Evolutionary conservation across 2,113 vertebrate species (phyloP), one percentile per base, ranked within the genome.

Genomic region (Phasianus colchicus): DNA sequence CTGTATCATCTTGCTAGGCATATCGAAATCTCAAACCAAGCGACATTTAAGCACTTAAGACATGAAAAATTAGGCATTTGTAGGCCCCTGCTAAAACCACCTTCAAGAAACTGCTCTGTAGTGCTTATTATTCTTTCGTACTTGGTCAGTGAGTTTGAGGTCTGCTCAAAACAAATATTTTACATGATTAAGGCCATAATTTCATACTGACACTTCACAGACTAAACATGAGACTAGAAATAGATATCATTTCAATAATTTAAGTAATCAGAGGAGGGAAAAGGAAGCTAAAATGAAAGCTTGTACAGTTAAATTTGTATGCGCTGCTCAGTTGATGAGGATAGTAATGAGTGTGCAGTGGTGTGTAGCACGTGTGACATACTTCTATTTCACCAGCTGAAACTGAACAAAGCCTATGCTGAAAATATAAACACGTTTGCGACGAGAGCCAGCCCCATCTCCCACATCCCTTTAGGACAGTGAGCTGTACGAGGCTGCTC

Each of bases 131-230:
- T 17, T 7, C 43, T 69, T 92, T 81, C 47, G 24, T 89, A 89
- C 69, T 89, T 55, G n/a, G 86, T 81, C 87, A 92, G 2, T 54
- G 71, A 88, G 54, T 72, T 72, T 67, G 88, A 96, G 91, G 89
- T 94, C 77, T 95, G 63, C 36, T 89, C 66, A 87, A 97, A 85
- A 65, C 47, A 65, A 94, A 32, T 42, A 42, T 47, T 90, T 91
- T 27, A 97, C 47, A 92, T n/a, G 57, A 92, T 93, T 88, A 93
- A 92, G 87, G 96, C 90, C 89, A 92, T 69, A 72, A 81, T 92
- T 88, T 92, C 61, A 82, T 69, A 83, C 61, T 55, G 64, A 96
- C 85, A 58, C 40, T 77, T 95, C 80, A 92, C 71, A 95, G 86
- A 95, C 90, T 92, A 79, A 90, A 90, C 88, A 94, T 27, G 50